A percentile compares a stretch with the other conserved stretches of the same genome.
Evolutionary conservation across 2,888 invertebrate species (phyloP).

Genomic region (Hirtodrosophila trivittata): DNA sequence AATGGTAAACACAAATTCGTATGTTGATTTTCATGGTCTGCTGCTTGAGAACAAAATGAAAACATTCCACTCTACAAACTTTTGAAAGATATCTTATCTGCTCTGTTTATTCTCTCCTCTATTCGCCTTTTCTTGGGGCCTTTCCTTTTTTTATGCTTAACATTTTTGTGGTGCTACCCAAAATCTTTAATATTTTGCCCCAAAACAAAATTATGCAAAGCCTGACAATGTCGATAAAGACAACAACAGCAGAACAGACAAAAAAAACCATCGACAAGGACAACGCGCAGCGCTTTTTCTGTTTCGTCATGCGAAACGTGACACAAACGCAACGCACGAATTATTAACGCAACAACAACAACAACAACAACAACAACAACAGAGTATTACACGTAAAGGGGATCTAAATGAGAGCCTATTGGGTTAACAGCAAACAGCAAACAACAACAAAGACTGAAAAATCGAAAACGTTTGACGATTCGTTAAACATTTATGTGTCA

Average conservation of each 20-base stretch:
- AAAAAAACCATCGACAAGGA: constrained; percentile 53
- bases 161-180: constrained; percentile 19
- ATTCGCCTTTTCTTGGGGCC: constrained; percentile 29
- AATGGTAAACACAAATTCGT: constrained; percentile 40
- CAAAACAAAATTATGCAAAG: constrained; percentile 64
- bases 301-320: constrained; percentile 62
- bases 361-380: constrained; percentile 18
- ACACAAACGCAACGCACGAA: constrained; percentile 73
- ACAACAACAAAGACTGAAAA: constrained; percentile 35
- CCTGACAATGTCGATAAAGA: constrained; percentile 32
- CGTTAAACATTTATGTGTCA: constrained; percentile 71
- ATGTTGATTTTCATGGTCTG: constrained; percentile 79
- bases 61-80: constrained; percentile 67
- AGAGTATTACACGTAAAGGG: constrained; percentile 19
- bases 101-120: constrained; percentile 33
- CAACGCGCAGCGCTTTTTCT: constrained; percentile 28
- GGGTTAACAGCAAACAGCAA: constrained; percentile 58
- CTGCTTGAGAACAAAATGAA: constrained; percentile 75
- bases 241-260: constrained; percentile 20
- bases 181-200: constrained; percentile 59
- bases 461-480: constrained; percentile 74
- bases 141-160: constrained; percentile 41
- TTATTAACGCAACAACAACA: constrained; percentile 63
- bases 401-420: constrained; percentile 59
- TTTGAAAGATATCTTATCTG: constrained; percentile 64